Conservation (phyloP, 2,113 vertebrate genomes). For the Aplodontia rufa region DNA sequence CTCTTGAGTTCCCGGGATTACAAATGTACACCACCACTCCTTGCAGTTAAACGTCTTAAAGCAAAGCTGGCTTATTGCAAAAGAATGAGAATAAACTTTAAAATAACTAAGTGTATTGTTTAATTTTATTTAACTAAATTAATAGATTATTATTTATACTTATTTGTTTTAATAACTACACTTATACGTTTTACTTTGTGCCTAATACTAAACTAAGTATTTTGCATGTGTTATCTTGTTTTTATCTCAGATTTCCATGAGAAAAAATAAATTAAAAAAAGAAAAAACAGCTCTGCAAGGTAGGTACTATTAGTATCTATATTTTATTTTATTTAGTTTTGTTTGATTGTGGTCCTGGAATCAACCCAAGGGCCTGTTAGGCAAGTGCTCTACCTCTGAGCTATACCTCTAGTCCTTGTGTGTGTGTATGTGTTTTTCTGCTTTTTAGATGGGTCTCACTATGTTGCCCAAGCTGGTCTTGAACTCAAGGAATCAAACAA, state of each 20-base stretch:
- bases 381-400: background rate
- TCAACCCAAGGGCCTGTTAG: background rate
- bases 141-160: background rate
- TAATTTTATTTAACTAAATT: constrained; percentile 14
- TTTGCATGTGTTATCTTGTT: background rate
- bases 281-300: background rate
- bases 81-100: constrained; percentile 9
- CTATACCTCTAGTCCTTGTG: background rate
- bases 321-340: background rate
- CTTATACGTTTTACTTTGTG: background rate
- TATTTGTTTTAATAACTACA: background rate
- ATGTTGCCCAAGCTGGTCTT: background rate
- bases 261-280: no score
- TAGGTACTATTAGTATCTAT: background rate
- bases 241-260: background rate
- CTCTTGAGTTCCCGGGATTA: no score
- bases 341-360: background rate
- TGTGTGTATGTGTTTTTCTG: no score
- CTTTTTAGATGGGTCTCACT: background rate
- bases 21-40: no score
- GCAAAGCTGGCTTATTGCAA: background rate
- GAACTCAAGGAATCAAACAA: background rate
- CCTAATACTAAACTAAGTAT: background rate
- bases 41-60: background rate
- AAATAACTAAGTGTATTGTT: background rate